These are phyloP conservation scores for Auanema freiburgensis DNA, from an alignment of 2,888 invertebrate species.

Conservation along the genomic window DNA sequence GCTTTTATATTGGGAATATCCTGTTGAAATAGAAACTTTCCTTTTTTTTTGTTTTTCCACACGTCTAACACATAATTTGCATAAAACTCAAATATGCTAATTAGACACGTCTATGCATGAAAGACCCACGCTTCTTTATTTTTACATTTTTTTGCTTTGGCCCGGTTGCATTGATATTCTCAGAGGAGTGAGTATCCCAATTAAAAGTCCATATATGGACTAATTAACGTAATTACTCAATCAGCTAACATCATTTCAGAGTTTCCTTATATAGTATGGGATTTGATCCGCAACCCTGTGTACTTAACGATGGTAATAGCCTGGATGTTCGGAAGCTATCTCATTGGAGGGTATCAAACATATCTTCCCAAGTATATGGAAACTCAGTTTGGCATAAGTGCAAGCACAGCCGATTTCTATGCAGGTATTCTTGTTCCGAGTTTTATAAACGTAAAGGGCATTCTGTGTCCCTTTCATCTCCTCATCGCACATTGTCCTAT, in stretches of 20 bases:
- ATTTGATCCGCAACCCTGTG: conserved; percentile 73
- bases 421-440: conserved; percentile 69
- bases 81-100: no score
- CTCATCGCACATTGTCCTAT: not conserved
- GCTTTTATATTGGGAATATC: no score
- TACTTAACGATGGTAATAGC: conserved; percentile 74
- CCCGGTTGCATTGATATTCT: not conserved
- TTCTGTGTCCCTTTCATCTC: conserved; percentile 2
- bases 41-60: no score
- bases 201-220: not conserved
- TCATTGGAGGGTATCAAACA: conserved; percentile 66
- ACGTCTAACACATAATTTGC: no score
- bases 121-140: no score
- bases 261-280: conserved; percentile 67
- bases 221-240: no score
- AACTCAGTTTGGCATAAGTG: conserved; percentile 74
- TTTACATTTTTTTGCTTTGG: conserved; percentile 6
- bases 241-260: conserved; percentile 35
- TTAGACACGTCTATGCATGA: no score
- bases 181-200: not conserved
- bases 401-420: conserved; percentile 74
- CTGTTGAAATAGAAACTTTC: no score
- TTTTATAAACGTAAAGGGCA: not conserved
- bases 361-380: conserved; percentile 78
- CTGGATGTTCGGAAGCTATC: conserved; percentile 70